Evolutionary conservation across 1,140 invertebrate genomes (phyloP), one percentile per base, ranked within the genome.

Genomic region (Saccostrea echinata): DNA sequence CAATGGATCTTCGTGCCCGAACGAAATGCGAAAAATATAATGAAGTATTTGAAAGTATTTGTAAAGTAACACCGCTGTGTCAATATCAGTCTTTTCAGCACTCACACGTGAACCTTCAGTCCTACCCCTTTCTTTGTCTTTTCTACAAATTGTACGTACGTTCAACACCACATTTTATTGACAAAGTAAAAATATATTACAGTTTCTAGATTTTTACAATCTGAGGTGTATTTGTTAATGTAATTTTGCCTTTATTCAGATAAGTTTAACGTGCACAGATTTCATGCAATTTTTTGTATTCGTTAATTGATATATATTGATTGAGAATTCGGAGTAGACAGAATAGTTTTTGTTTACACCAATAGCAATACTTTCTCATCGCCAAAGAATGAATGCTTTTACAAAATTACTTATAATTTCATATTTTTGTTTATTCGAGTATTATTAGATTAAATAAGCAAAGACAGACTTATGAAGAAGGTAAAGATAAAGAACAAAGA

Each of bases 11-110:
- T 35, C n/a, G 21, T 53, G 21, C 81, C 35, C 33, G 35, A 83
- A 6, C 35, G 9, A 53, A 76, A 76, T 76, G 68, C 24, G 68
- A 76, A 76, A 76, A 76, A 76, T 76, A 76, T 76, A 76, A 76
- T 76, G 68, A 76, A 76, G 68, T 33, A 76, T 76, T 53, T 83
- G 52, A 83, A 83, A 83, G 81, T 35, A n/a, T 83, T 83, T 51
- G 81, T 83, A 83, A 83, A n/a, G 33, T 18, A 51, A 83, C 81
- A 83, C 81, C 16, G 68, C 68, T 76, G 68, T 33, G 68, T 76
- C 68, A 76, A 76, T 33, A 76, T 9, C 68, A 18, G 3, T 76
- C 64, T 76, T 64, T 76, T 76, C 68, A 76, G 68, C 13, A 76
- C 68, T 76, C 27, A 16, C 68, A 76, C 68, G 27, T 76, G 68